phyloP scores from a whole-genome alignment of 2,113 vertebrate genomes.

The Misgurnus anguillicaudatus region DNA sequence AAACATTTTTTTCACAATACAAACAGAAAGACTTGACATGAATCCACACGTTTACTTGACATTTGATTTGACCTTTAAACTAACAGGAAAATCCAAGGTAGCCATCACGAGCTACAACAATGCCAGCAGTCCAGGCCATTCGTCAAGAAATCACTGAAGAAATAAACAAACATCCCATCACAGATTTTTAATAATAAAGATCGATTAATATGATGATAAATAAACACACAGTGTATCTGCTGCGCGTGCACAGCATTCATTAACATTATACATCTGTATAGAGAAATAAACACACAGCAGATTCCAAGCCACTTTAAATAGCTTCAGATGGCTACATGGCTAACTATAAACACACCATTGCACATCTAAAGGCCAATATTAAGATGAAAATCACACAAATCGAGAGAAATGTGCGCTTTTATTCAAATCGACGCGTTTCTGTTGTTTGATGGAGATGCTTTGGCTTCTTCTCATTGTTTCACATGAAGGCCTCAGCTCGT shows the following conservation, averaged over 20 bases:
- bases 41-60: too few relatives aligned
- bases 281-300: background rate
- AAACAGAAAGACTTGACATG: too few relatives aligned
- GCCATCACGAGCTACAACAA: constrained; percentile 48
- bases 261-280: background rate
- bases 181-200: background rate
- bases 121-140: constrained; percentile 27
- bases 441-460: background rate
- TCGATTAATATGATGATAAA: background rate
- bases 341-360: background rate
- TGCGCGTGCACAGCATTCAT: too few relatives aligned
- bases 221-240: too few relatives aligned
- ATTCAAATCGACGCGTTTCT: background rate
- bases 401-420: background rate
- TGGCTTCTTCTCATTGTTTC: constrained; percentile 28
- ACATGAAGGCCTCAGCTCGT: constrained; percentile 25
- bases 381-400: background rate
- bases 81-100: constrained; percentile 9
- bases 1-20: too few relatives aligned
- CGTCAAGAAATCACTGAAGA: background rate
- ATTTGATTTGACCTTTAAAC: constrained; percentile 4
- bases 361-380: background rate
- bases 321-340: background rate
- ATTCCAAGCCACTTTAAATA: background rate
- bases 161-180: background rate